Evolutionary conservation across 1,140 invertebrate species (phyloP), one percentile per base, ranked within the genome.

Genomic region (Nebria ingens): DNA sequence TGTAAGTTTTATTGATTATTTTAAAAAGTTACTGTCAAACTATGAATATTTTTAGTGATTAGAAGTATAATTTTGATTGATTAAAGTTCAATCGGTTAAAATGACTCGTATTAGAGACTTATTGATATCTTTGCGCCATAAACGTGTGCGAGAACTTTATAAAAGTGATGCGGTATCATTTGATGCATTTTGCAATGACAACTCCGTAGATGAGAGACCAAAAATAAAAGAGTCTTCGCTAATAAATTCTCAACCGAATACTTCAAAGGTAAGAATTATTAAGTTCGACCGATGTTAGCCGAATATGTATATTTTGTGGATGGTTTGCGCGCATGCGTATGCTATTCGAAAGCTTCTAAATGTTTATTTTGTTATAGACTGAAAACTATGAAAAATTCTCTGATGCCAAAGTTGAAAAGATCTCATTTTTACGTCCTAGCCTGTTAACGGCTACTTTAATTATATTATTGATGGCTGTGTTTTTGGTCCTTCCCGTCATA

Each of bases 121-220:
- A 17, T 45, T 45, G 17, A 17, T 45, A 3, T 45, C 40, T 9
- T 45, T 45, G 17, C 40, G 40, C 17, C 3, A 9, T 17, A 45
- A 45, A 17, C 40, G 40, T 12, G 40, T 45, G 9, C 40, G 40
- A 6, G 9, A 45, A 45, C 15, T 45, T 6, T 45, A 45, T 17
- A 45, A 45, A 11, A 45, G 40, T 17, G 61, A 67, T 57, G 60
- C 65, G 13, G 75, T 79, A 15, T 76, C 75, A 1, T 79, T 79
- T 62, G 76, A 79, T 62, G 73, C 77, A 21, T 78, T 79, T 62
- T 76, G 73, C 52, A 75, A 77, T 60, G 77, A 77, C 61, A 69
- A 68, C 21, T 68, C 73, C 6, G 50, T 55, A 12, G 63, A 64
- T n/a, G 61, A 63, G 20, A 66, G 59, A 45, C 68, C 72, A 2